A percentile compares a stretch with the other conserved stretches of the same genome.
Evolutionary conservation across 2,797 vertebrate genomes (phyloP).

Genomic region (Ambastaia sidthimunki): DNA sequence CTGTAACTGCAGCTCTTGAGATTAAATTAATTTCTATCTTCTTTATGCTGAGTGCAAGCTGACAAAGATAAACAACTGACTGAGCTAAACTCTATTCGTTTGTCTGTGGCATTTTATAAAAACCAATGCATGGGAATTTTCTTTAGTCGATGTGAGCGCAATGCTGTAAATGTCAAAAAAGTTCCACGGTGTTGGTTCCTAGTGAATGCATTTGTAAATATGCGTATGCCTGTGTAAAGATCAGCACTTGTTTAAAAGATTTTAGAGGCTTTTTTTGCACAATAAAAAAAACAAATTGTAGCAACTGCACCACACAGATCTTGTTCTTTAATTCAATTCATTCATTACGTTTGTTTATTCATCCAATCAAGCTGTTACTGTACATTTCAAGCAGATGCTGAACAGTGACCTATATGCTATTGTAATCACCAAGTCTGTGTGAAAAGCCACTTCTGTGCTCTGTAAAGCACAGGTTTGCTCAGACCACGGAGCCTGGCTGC

Average conservation of each 20-base stretch:
- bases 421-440: slow-evolving; percentile 8
- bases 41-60: slow-evolving; percentile 18
- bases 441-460: not conserved
- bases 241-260: not conserved
- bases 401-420: slow-evolving; percentile 39
- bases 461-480: not conserved
- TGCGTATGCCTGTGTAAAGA: not conserved
- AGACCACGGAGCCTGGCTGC: not conserved
- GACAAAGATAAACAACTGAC: slow-evolving; percentile 46
- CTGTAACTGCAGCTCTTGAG: slow-evolving; percentile 26
- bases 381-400: slow-evolving; percentile 15
- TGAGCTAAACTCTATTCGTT: slow-evolving; percentile 40
- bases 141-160: not conserved
- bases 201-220: not conserved
- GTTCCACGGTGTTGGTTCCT: slow-evolving; percentile 23
- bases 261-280: not conserved
- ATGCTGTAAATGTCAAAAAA: slow-evolving; percentile 28
- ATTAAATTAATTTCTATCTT: slow-evolving; percentile 36
- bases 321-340: slow-evolving; percentile 23
- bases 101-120: slow-evolving; percentile 37
- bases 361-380: slow-evolving; percentile 7
- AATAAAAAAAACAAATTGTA: not conserved
- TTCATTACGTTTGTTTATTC: slow-evolving; percentile 39
- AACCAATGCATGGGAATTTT: slow-evolving; percentile 24
- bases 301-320: not conserved